phyloP scores from a whole-genome alignment of 2,888 invertebrate genomes.

The Drosophila mulleri region DNA sequence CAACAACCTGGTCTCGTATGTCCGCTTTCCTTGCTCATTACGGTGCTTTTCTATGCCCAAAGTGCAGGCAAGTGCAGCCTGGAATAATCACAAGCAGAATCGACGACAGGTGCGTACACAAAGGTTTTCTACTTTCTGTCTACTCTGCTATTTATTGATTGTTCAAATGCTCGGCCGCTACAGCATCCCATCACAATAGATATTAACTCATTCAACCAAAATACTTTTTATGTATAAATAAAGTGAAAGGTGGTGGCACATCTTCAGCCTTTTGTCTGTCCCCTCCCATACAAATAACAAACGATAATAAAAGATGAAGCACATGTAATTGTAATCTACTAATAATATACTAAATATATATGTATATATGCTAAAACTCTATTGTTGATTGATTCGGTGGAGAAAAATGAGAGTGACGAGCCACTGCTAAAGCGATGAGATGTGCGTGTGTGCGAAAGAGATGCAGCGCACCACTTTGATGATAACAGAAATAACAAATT shows the following conservation, averaged over 20 bases:
- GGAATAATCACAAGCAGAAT: slow-evolving; percentile 21
- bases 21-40: slow-evolving; percentile 81
- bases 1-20: slow-evolving; percentile 70
- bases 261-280: slow-evolving; percentile 63
- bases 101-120: slow-evolving; percentile 64
- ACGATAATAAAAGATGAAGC: slow-evolving; percentile 12
- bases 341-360: slow-evolving; percentile 35
- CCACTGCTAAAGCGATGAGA: slow-evolving; percentile 6
- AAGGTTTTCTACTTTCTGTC: slow-evolving; percentile 63
- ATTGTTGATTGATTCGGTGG: slow-evolving; percentile 11
- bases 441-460: slow-evolving; percentile 28
- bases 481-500: slow-evolving; percentile 28
- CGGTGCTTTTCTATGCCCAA: slow-evolving; percentile 63
- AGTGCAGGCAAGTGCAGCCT: slow-evolving; percentile 61
- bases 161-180: slow-evolving; percentile 43
- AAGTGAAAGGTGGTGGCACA: slow-evolving; percentile 77
- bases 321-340: slow-evolving; percentile 44
- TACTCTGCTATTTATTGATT: slow-evolving; percentile 53
- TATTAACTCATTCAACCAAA: slow-evolving; percentile 55
- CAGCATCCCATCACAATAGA: slow-evolving; percentile 60
- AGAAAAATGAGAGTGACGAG: slow-evolving; percentile 8
- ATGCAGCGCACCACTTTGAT: slow-evolving; percentile 14
- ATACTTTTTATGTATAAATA: slow-evolving; percentile 54
- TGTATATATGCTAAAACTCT: slow-evolving; percentile 9
- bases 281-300: slow-evolving; percentile 25